Conservation (phyloP, 1,140 invertebrate species). For the Macrotrachela quadricornifera region DNA sequence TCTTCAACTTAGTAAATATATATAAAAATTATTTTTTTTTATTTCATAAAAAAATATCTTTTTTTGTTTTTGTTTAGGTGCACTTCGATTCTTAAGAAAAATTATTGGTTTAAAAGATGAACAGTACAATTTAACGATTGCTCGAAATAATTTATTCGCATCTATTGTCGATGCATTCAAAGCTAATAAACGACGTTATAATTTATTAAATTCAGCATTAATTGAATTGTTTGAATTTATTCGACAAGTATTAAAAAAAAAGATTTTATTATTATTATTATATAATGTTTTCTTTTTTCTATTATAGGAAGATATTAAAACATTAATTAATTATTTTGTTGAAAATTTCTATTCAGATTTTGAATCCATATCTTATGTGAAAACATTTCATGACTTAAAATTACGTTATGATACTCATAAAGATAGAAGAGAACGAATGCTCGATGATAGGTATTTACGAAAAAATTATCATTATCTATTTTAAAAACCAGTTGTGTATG, state of each 20-base stretch:
- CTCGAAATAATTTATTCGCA: constrained; percentile 77
- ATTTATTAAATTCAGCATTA: constrained; percentile 91
- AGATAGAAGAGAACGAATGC: constrained; percentile 31
- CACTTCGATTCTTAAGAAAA: constrained; percentile 82
- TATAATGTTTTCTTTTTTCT: constrained; percentile 12
- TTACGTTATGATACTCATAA: constrained; percentile 77
- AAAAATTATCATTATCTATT: too few relatives aligned
- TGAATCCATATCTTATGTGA: constrained; percentile 80
- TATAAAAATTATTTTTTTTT: background rate
- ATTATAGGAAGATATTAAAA: constrained; percentile 75
- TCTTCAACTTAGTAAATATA: constrained; percentile 59
- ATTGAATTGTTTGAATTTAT: constrained; percentile 99
- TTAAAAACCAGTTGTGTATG: too few relatives aligned
- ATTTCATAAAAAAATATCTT: background rate
- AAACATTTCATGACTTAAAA: constrained; percentile 79
- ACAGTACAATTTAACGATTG: constrained; percentile 88
- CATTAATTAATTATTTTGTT: constrained; percentile 73
- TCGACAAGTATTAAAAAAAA: constrained; percentile 19
- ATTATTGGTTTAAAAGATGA: constrained; percentile 92
- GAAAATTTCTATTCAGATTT: constrained; percentile 69
- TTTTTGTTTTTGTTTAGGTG: constrained; percentile 36
- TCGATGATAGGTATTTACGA: too few relatives aligned
- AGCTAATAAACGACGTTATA: constrained; percentile 86
- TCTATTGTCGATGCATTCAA: constrained; percentile 88
- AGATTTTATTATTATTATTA: background rate